Base-by-base conservation (phyloP, 1,140 invertebrate species). In the Calycopis cecrops region DNA sequence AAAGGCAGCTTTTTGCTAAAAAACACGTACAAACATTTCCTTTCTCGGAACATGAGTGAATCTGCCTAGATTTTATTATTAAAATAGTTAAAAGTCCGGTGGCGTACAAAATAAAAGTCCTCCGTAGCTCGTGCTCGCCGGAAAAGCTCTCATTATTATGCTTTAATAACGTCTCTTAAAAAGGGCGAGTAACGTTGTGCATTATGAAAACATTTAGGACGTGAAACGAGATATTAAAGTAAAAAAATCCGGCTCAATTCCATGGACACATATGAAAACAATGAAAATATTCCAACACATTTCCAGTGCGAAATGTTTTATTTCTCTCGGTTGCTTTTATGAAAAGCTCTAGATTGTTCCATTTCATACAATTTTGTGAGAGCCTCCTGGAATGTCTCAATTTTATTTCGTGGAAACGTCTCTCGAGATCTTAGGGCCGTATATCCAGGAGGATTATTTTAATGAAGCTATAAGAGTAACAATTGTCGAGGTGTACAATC, bases 331-430 rank as follows among this genome's bases (percentile, higher is more conserved):
- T 37, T 51, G 35, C 34, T 51, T 51, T 38, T 51, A 37, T 37
- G 49, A 37, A 35, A 51, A 17, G 51, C 40, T 42, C 51, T 52
- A 52, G 37, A 34, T 37, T 51, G 49, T 51, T 35, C 34, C 49
- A 52, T 52, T 52, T 52, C 50, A 40, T 52, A 52, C 28, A 38
- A 52, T 44, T 52, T 38, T 38, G 51, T 28, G 42, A 42, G 51
- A 52, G 28, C 51, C 17, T 14, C 51, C 14, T 11, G 28, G 40
- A 35, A 47, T 11, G 9, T 35, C 35, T 51, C 49, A 35, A 51
- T 18, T 35, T 51, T 51, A 51, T 51, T 51, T 18, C 35, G 34
- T 35, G 35, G 14, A 10, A 35, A 50, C 34, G 33, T 35, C 40
- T 16, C 14, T 9, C 8, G 40, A 16, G 40, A 42, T 37, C 11